Evolutionary conservation across 1,140 invertebrate species (phyloP), one percentile per base, ranked within the genome.

Genomic region (Ctenoplectra terminalis): DNA sequence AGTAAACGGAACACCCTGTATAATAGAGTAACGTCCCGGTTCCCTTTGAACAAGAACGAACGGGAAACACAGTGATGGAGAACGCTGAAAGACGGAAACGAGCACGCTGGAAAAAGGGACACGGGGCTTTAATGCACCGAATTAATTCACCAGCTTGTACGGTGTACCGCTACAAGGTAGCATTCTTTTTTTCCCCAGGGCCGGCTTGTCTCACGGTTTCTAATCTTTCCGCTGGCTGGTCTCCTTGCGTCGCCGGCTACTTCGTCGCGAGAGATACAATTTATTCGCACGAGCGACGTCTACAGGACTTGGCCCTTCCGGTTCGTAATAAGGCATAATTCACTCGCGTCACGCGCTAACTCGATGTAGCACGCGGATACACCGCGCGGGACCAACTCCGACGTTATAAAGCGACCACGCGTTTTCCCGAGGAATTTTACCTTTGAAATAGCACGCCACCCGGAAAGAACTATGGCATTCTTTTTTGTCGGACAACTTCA

Each of bases 251-350:
- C 26, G 13, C 29, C 13, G 17, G 13, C 43, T 37, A 48, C 37
- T 73, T 29, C 48, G 66, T 29, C 15, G 23, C 20, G 0, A 46
- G 50, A 74, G 60, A 67, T 29, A 66, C 46, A 74, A 74, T 81
- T 66, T 81, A 81, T 75, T 64, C 50, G 40, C 40, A 70, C 37
- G 71, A 74, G 61, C 20, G 76, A 71, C 76, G 66, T 78, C 46
- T 17, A 50, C 79, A 75, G 31, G 17, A 66, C 52, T 81, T 46
- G 70, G 50, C 50, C 58, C 29, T 75, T 81, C 70, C 70, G 58
- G 31, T 48, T 40, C 29, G 34, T 81, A 81, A 81, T 75, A 81
- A 74, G 50, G 29, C 34, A 58, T 75, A 75, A 81, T 81, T 81
- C 71, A 75, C 71, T 50, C 40, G n/a, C 26, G 75, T 9, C 29